phyloP scores from a whole-genome alignment of 2,888 invertebrate species.

The Iselma pallidipennis region DNA sequence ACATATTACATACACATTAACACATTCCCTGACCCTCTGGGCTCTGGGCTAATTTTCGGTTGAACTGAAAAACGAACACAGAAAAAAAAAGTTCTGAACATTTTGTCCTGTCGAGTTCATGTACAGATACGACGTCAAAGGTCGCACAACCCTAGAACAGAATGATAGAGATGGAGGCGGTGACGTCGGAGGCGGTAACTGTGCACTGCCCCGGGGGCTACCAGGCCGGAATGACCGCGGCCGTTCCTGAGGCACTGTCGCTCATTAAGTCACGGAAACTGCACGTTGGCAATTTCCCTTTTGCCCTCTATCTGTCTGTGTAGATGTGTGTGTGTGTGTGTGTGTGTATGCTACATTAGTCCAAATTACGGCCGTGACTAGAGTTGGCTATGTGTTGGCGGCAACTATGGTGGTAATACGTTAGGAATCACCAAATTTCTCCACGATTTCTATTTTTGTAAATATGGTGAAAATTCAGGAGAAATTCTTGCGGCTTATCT shows the following conservation, averaged over 20 bases:
- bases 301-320: constrained; percentile 51
- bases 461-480: not conserved
- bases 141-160: no score
- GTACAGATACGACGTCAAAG: no score
- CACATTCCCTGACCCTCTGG: no score
- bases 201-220: constrained; percentile 14
- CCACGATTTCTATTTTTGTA: no score
- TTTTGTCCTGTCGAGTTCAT: no score
- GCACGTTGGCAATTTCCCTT: constrained; percentile 57
- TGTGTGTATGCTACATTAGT: not conserved
- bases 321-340: not conserved
- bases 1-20: not conserved
- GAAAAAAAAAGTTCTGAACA: no score
- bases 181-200: not conserved
- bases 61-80: not conserved
- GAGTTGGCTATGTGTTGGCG: constrained; percentile 34
- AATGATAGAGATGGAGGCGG: no score
- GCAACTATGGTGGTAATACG: constrained; percentile 5
- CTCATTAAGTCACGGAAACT: constrained; percentile 59
- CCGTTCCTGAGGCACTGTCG: constrained; percentile 48
- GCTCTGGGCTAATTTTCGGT: not conserved
- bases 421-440: not conserved
- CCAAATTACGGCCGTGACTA: constrained; percentile 56
- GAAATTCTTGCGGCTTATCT: constrained; percentile 9
- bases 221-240: constrained; percentile 28